Percentiles rank a stretch among this genome's conserved stretches.
phyloP scores from a whole-genome alignment of 2,113 vertebrate species.

The Pristiophorus japonicus region DNA sequence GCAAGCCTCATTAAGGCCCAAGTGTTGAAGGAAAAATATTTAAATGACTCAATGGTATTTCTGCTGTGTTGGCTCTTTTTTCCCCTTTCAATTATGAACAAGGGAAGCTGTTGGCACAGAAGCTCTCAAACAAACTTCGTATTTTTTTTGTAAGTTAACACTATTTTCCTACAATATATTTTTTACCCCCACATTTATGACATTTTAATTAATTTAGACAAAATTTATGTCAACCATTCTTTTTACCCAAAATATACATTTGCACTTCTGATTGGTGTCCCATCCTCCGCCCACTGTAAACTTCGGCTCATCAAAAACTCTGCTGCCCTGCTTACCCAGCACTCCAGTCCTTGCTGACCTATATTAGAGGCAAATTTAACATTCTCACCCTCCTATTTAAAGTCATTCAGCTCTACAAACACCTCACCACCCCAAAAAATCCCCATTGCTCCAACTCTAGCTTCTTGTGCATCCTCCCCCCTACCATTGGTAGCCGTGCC shows the following conservation, averaged over 20 bases:
- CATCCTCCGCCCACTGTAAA: neutral
- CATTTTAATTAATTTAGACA: neutral
- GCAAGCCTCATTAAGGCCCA: neutral
- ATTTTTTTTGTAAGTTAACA: neutral
- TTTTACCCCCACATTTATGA: neutral
- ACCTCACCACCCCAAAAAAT: neutral
- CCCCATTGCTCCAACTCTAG: neutral
- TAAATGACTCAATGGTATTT: neutral
- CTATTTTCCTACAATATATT: neutral
- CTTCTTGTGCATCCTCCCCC: neutral
- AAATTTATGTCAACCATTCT: neutral
- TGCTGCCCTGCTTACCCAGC: neutral
- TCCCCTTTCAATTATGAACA: neutral
- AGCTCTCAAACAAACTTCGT: no score
- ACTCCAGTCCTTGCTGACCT: neutral
- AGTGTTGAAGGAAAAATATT: neutral
- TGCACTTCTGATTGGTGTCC: neutral
- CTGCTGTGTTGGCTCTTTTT: neutral
- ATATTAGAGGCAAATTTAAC: neutral
- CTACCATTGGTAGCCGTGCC: neutral
- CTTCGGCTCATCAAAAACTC: neutral
- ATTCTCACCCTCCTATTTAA: neutral
- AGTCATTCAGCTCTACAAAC: neutral
- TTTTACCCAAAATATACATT: neutral
- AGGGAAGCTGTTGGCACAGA: neutral